phyloP scores from a whole-genome alignment of 1,140 invertebrate genomes.

The Orussus abietinus region DNA sequence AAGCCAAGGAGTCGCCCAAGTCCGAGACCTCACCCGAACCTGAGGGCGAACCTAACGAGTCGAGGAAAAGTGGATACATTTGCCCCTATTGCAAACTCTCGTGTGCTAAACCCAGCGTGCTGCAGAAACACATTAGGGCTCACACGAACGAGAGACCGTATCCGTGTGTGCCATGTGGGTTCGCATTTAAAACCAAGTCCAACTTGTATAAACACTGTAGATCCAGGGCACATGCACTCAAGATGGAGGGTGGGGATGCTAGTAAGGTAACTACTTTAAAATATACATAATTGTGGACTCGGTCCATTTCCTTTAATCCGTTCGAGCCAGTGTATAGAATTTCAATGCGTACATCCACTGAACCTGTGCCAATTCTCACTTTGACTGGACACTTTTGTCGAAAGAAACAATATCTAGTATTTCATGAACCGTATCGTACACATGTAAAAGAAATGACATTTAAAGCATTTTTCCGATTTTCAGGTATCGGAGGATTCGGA shows the following conservation, averaged over 20 bases:
- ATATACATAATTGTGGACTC: not conserved
- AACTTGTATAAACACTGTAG: conserved; percentile 90
- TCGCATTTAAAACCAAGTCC: conserved; percentile 92
- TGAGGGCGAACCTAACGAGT: conserved; percentile 38
- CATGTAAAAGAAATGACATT: too few relatives aligned
- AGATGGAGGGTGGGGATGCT: conserved; percentile 60
- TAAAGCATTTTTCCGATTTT: not conserved
- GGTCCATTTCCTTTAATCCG: too few relatives aligned
- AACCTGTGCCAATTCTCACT: too few relatives aligned
- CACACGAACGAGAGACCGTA: conserved; percentile 92
- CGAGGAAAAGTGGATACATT: conserved; percentile 59
- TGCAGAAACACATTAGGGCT: conserved; percentile 88
- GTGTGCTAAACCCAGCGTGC: conserved; percentile 90
- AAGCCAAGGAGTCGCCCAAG: conserved; percentile 28
- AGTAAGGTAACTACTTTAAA: conserved; percentile 41
- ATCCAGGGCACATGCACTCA: conserved; percentile 75
- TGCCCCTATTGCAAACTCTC: conserved; percentile 84
- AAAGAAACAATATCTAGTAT: too few relatives aligned
- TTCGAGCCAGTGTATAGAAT: too few relatives aligned
- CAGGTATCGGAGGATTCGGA: conserved; percentile 50
- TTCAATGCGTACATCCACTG: too few relatives aligned
- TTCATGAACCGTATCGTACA: too few relatives aligned
- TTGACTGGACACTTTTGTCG: too few relatives aligned
- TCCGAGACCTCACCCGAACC: conserved; percentile 19
- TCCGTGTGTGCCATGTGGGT: conserved; percentile 83